Evolutionary conservation across 2,888 invertebrate genomes (phyloP), one percentile per base, ranked within the genome.

Genomic region (Chloromyia formosa): DNA sequence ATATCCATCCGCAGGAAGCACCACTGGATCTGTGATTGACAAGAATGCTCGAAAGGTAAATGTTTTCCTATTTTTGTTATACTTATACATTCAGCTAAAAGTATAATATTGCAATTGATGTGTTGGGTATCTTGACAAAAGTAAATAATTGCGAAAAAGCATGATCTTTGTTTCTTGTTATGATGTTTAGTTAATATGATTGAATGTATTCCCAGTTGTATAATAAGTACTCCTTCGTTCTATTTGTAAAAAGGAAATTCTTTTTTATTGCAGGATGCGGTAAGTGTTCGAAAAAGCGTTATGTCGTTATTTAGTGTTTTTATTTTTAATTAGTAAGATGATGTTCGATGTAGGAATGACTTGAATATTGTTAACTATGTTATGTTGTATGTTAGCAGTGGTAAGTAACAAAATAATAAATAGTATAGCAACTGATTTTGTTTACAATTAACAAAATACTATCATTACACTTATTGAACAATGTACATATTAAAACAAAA

Each of bases 41-140:
- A 91, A 91, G 82, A 91, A 90, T 79, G 90, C 92, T 64, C 88
- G 93, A 83, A 93, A 93, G 91, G 93, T 93, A 88, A 87, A 16
- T 5, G 62, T 7, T 12, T 77, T 76, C 75, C 56, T 60, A 58
- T 80, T 76, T 77, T 72, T 61, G 27, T 80, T 80, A 78, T 80
- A 78, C 79, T 9, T 64, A 42, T 42, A 54, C 7, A 5, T 16
- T 16, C 7, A 64, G 5, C 45, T 1, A 42, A 64, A 22, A 45
- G 20, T 7, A n/a, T 2, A 18, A 61, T 3, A 9, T 12, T 12
- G 42, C 5, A 42, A 5, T 9, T 42, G 5, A 42, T 9, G 12
- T 61, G 27, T 61, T 35, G 16, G 16, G 16, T 54, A 69, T 75
- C 60, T 60, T 42, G 73, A 49, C n/a, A 73, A 64, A 72, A 77